Evolutionary conservation across 2,113 vertebrate genomes (phyloP).

Genomic region (Leucosticte australis): DNA sequence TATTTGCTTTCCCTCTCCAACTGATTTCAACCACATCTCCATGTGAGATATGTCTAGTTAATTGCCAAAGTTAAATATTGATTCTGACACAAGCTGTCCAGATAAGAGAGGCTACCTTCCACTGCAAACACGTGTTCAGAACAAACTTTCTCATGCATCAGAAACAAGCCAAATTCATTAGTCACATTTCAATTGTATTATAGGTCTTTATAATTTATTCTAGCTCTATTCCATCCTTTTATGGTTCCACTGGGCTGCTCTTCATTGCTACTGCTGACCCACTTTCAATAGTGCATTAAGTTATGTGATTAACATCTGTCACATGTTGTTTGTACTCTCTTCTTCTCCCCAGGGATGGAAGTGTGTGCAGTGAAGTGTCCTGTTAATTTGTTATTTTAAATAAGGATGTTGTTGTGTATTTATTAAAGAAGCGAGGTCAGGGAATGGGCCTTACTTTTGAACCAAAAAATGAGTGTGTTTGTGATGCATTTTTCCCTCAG

Average conservation of each 20-base stretch:
- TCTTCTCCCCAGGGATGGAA: conserved; percentile 3
- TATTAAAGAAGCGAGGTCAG: neutral
- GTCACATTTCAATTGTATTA: neutral
- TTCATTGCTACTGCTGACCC: neutral
- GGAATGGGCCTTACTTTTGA: neutral
- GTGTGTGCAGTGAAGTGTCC: neutral
- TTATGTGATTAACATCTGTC: conserved; percentile 45
- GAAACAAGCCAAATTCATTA: neutral
- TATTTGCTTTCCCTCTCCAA: neutral
- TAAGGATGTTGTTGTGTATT: neutral
- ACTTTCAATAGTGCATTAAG: conserved; percentile 29
- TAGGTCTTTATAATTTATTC: neutral
- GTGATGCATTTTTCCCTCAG: neutral
- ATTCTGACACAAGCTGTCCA: neutral
- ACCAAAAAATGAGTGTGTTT: neutral
- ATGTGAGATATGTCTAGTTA: neutral
- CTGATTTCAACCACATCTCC: neutral
- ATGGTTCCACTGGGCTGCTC: neutral
- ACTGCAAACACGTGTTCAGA: neutral
- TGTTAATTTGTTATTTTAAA: conserved; percentile 29
- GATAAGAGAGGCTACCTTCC: neutral
- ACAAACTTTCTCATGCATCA: neutral
- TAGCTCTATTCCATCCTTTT: neutral
- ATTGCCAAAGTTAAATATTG: neutral
- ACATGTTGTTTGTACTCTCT: conserved; percentile 15